Conservation (phyloP, 2,113 vertebrate genomes). For the Nerophis lumbriciformis region DNA sequence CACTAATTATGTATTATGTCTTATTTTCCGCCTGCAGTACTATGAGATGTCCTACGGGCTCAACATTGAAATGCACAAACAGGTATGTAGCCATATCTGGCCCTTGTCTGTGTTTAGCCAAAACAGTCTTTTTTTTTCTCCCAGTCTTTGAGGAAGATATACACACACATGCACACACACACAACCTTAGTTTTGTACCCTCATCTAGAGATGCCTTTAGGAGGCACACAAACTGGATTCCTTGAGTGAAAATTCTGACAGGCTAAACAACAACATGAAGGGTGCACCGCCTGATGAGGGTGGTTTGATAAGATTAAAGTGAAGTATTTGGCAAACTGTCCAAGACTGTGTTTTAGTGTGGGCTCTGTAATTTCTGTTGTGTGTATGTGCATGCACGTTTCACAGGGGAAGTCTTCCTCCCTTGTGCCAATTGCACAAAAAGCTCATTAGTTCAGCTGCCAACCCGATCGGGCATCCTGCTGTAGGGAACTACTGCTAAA, state of each 20-base stretch:
- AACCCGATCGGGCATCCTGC: slow-evolving; percentile 42
- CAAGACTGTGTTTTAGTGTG: slow-evolving; percentile 43
- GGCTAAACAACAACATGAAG: slow-evolving; percentile 60
- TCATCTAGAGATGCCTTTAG: slow-evolving; percentile 46
- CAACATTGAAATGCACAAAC: slow-evolving; percentile 96
- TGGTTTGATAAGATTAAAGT: slow-evolving; percentile 73
- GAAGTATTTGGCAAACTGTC: slow-evolving; percentile 64
- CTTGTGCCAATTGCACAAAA: slow-evolving; percentile 47
- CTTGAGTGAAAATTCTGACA: slow-evolving; percentile 66
- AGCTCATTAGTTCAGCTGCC: slow-evolving; percentile 62
- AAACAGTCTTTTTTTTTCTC: slow-evolving; percentile 22
- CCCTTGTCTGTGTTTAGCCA: slow-evolving; percentile 39
- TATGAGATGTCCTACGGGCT: slow-evolving; percentile 94
- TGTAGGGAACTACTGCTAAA: slow-evolving; percentile 13
- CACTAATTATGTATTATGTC: slow-evolving; percentile 11
- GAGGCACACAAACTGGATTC: slow-evolving; percentile 44
- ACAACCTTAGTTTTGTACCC: slow-evolving; percentile 50
- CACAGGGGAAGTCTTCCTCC: slow-evolving; percentile 10
- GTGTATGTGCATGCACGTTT: slow-evolving; percentile 7
- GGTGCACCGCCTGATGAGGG: slow-evolving; percentile 60
- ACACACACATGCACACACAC: slow-evolving; percentile 25
- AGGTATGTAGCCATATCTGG: slow-evolving; percentile 76
- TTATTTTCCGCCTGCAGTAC: slow-evolving; percentile 73
- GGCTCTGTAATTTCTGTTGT: slow-evolving; percentile 6
- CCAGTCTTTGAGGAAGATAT: slow-evolving; percentile 33